A percentile compares a stretch with the other conserved stretches of the same genome.
These are phyloP conservation scores for Drosophila bifasciata DNA, from an alignment of 1,140 invertebrate genomes.

Conservation along the genomic window DNA sequence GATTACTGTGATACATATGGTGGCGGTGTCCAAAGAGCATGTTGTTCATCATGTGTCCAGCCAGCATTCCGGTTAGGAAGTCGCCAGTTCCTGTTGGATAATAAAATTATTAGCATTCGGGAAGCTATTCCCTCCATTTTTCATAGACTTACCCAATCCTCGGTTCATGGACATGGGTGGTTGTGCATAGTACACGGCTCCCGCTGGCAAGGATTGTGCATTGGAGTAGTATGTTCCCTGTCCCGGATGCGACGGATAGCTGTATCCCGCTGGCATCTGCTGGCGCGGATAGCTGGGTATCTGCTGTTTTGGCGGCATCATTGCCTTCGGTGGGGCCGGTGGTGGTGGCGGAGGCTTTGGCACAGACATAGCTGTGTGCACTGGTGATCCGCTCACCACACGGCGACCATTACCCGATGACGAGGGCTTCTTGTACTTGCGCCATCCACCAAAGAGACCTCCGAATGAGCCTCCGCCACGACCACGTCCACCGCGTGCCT, in stretches of 20 bases:
- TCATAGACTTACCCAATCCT: conserved; percentile 44
- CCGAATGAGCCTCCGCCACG: conserved; percentile 76
- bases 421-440: conserved; percentile 76
- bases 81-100: conserved; percentile 35
- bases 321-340: conserved; percentile 35
- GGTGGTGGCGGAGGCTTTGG: conserved; percentile 63
- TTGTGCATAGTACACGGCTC: conserved; percentile 68
- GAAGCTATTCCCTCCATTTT: neutral
- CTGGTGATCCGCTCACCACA: conserved; percentile 68
- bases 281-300: conserved; percentile 57
- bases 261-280: conserved; percentile 62
- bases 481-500: conserved; percentile 72
- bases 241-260: conserved; percentile 25
- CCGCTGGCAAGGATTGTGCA: conserved; percentile 57
- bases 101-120: neutral
- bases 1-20: conserved; percentile 56
- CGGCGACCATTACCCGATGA: conserved; percentile 59
- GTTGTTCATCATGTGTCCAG: conserved; percentile 58
- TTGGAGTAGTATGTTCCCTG: conserved; percentile 64
- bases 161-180: conserved; percentile 52
- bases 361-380: conserved; percentile 65
- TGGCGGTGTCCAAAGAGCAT: conserved; percentile 56
- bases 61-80: conserved; percentile 64
- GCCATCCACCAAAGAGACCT: conserved; percentile 74
- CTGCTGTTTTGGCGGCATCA: conserved; percentile 56